Evolutionary conservation across 2,888 invertebrate genomes (phyloP).

Genomic region (Seira musarum): DNA sequence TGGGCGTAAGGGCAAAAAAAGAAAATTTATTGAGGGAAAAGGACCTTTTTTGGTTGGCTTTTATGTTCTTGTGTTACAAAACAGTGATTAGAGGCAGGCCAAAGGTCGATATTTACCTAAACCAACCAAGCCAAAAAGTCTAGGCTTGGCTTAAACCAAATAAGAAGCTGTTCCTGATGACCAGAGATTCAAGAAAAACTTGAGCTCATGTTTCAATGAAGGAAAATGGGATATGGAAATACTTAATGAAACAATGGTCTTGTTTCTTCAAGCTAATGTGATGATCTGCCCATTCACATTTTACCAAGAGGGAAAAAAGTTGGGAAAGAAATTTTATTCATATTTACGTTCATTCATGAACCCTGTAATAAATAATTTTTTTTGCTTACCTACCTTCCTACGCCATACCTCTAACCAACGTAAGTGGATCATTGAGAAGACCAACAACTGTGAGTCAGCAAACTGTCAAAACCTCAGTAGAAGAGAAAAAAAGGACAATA

Average conservation of each 20-base stretch:
- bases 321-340: conserved; percentile 26
- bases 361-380: too few relatives aligned
- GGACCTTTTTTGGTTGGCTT: conserved; percentile 13
- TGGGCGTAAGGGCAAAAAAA: too few relatives aligned
- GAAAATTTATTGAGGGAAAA: conserved; percentile 41
- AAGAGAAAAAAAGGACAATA: conserved; percentile 10
- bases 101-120: conserved; percentile 33
- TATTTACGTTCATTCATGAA: conserved; percentile 23
- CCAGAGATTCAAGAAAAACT: conserved; percentile 27
- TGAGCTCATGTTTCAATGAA: conserved; percentile 46
- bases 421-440: conserved; percentile 27
- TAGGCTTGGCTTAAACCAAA: conserved; percentile 1
- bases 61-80: conserved; percentile 35
- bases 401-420: too few relatives aligned
- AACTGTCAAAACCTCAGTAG: conserved; percentile 43
- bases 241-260: conserved; percentile 45
- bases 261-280: conserved; percentile 17
- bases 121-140: conserved; percentile 9
- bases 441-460: conserved; percentile 50
- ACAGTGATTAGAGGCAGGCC: conserved; percentile 20
- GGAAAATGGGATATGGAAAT: neutral
- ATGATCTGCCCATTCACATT: neutral
- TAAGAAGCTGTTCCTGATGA: too few relatives aligned
- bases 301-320: neutral
- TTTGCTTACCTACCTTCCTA: too few relatives aligned